Evolutionary conservation across 2,888 invertebrate genomes (phyloP), one percentile per base, ranked within the genome.

Genomic region (Muschampia plurimacula): DNA sequence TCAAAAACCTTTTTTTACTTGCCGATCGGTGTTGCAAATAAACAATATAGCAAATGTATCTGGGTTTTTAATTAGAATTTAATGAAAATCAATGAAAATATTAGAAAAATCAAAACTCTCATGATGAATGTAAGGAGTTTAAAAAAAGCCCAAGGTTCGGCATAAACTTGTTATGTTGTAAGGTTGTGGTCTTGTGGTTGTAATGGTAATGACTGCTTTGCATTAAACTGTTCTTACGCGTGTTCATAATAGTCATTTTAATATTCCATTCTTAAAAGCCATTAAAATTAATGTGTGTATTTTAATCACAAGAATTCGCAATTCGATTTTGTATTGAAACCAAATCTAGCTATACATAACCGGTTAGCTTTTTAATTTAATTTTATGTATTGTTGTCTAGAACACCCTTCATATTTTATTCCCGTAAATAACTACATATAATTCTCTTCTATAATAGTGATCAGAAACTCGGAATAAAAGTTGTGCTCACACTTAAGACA

Each of bases 131-230:
- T 7, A 65, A 65, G 3, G 5, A 64, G n/a, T 41, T 49, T 52
- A 65, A 65, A 52, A 75, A 74, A 74, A 73, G 70, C 80, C 77
- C 5, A 39, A 55, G 55, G 57, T 59, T 67, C 59, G 32, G 32
- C 59, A 32, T 59, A 52, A 55, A 55, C 55, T 59, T 32, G 32
- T 2, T 15, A n/a, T 52, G 69, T 63, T 63, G 62, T 63, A 69
- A 69, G 36, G 39, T 36, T 62, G 62, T 15, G 62, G 59, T 59
- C 59, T 36, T 55, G 36, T 60, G 32, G 44, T 68, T 68, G 67
- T 41, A 67, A 55, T 57, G 67, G 57, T 59, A 68, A 59, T 76
- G 68, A 66, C 55, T 70, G 44, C 46, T 73, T 73, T 69, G 73
- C 71, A 71, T 75, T 64, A n/a, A 73, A 65, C 32, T 52, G 57